Base-by-base conservation (phyloP, 2,797 vertebrate species). In the Scleropages formosus region DNA sequence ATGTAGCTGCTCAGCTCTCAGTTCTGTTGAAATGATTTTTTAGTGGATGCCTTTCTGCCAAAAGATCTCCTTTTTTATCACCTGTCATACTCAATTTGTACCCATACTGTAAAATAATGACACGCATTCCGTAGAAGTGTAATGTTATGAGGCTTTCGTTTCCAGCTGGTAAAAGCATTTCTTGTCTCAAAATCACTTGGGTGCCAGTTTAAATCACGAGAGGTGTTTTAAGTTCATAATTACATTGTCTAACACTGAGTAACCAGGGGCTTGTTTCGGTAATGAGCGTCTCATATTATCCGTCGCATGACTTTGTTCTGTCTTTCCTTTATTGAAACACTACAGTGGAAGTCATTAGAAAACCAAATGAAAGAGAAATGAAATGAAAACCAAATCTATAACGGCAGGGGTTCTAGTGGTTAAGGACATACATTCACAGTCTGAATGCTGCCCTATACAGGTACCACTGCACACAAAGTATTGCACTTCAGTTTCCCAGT, bases 11-110 rank as follows among this genome's bases (percentile, higher is more conserved):
- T 26, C 20, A n/a, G n/a, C 58, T 56, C 16, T 22, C 60, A 66
- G 47, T 59, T 18, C 49, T 44, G 26, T 22, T 71, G 60, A 44
- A 56, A 65, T 27, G 2, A 77, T 77, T 77, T 72, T 64, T 13
- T 49, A 63, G 56, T 56, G 18, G 58, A 44, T 71, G 11, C 27
- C 24, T 76, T 22, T 58, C 73, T 71, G 47, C 3, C n/a, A 74
- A 44, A 27, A 73, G 18, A 44, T 60, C 12, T 73, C 51, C 22
- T 61, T 53, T 63, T 74, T 22, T 74, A 51, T 51, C 20, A 60
- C n/a, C 47, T 46, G 26, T 39, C 27, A 8, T 59, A 31, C 58
- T 70, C 60, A 46, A 58, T 59, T 46, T 72, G 18, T 72, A 58
- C n/a, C n/a, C n/a, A n/a, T n/a, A n/a, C 27, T 49, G 31, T 59